Percentiles rank a stretch among this genome's conserved stretches.
Evolutionary conservation across 2,797 vertebrate genomes (phyloP).

Genomic region (Zenarchopterus dispar): DNA sequence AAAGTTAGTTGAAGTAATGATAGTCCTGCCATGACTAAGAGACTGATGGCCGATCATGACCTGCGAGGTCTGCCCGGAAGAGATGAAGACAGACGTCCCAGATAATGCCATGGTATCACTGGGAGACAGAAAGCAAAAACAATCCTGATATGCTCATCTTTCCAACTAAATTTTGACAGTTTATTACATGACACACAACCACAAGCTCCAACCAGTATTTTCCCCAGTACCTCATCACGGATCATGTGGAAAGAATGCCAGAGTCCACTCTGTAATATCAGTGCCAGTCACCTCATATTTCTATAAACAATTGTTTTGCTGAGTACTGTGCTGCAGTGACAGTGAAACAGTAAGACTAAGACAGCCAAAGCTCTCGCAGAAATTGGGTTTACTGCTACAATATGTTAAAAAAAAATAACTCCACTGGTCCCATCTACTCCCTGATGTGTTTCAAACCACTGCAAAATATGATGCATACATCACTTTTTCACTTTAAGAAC

Average conservation of each 20-base stretch:
- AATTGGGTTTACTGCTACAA: constrained; percentile 12
- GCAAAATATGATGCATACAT: not conserved
- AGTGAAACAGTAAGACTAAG: constrained; percentile 22
- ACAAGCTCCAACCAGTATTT: not conserved
- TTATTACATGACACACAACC: not conserved
- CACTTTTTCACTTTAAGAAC: too few species aligned
- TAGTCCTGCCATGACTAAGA: not conserved
- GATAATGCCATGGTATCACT: constrained; percentile 5
- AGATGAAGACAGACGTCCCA: not conserved
- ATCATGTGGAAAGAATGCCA: not conserved
- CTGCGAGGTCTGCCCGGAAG: not conserved
- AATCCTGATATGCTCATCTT: not conserved
- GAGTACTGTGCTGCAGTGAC: constrained; percentile 6
- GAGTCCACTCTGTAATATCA: constrained; percentile 3
- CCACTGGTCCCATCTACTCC: constrained; percentile 12
- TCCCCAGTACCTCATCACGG: not conserved
- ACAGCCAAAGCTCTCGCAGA: constrained; percentile 17
- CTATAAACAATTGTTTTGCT: constrained; percentile 9
- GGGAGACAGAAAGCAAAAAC: not conserved
- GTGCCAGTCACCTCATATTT: constrained; percentile 15
- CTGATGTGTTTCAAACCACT: constrained; percentile 9
- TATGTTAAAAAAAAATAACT: not conserved
- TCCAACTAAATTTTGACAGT: not conserved
- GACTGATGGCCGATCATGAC: constrained; percentile 2
- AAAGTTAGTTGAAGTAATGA: constrained; percentile 17